These are phyloP conservation scores for Onychorhynchus coronatus DNA, from an alignment of 2,113 vertebrate genomes.

Conservation along the genomic window DNA sequence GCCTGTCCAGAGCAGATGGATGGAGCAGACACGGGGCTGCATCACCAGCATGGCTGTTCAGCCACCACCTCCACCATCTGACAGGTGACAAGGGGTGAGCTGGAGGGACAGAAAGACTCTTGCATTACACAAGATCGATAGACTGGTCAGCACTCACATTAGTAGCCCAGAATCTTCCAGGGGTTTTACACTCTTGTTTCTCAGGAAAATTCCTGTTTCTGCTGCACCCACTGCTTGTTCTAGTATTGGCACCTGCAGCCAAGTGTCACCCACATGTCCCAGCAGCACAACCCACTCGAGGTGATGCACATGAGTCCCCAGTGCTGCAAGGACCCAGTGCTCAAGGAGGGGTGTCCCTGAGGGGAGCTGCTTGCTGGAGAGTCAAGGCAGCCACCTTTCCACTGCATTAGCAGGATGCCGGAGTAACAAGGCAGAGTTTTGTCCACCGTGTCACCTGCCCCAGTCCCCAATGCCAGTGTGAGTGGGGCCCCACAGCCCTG, in stretches of 20 bases:
- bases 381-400: accelerated
- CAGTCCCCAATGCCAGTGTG: accelerated
- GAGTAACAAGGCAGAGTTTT: background rate
- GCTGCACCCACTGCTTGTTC: background rate
- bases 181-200: background rate
- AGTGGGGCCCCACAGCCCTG: accelerated
- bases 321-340: background rate
- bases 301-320: background rate
- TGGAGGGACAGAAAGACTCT: background rate
- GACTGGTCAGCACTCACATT: background rate
- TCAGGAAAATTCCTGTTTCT: background rate
- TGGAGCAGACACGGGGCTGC: background rate
- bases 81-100: background rate
- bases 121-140: background rate
- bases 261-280: background rate
- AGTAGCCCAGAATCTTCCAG: background rate
- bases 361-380: background rate
- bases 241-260: accelerated
- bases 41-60: background rate
- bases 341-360: background rate
- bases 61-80: background rate
- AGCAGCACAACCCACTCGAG: accelerated
- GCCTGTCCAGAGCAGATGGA: background rate
- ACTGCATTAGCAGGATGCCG: background rate
- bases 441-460: background rate